Evolutionary conservation across 2,797 vertebrate species (phyloP).

Genomic region (Poeciliopsis turneri): DNA sequence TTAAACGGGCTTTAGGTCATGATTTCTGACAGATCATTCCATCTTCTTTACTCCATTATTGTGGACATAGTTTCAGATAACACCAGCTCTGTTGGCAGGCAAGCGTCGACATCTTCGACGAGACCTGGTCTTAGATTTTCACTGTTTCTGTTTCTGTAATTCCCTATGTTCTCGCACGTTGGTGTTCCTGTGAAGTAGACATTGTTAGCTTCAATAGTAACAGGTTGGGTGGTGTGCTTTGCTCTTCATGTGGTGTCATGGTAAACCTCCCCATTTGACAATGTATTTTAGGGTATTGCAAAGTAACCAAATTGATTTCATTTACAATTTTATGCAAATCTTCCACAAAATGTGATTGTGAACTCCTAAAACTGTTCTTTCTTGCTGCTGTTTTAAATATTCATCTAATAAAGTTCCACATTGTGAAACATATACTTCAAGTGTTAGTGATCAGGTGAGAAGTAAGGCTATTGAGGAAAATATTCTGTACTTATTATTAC

Average conservation of each 20-base stretch:
- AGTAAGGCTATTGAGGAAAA: background rate
- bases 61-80: background rate
- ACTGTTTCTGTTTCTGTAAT: background rate
- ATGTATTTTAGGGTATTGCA: slow-evolving; percentile 15
- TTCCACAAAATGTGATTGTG: background rate
- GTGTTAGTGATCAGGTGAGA: background rate
- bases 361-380: background rate
- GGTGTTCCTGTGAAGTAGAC: background rate
- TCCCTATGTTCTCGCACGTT: background rate
- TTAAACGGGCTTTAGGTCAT: no score
- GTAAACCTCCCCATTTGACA: slow-evolving; percentile 3
- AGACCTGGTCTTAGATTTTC: background rate
- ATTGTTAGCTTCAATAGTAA: background rate
- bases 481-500: background rate
- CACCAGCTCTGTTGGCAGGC: no score
- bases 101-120: background rate
- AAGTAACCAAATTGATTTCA: slow-evolving; percentile 6
- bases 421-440: background rate
- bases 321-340: background rate
- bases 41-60: background rate
- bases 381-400: background rate
- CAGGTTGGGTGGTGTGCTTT: background rate
- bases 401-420: no score
- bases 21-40: background rate
- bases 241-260: slow-evolving; percentile 14